Base-by-base conservation (phyloP, 2,888 invertebrate species). In the Neoscelio sp. region DNA sequence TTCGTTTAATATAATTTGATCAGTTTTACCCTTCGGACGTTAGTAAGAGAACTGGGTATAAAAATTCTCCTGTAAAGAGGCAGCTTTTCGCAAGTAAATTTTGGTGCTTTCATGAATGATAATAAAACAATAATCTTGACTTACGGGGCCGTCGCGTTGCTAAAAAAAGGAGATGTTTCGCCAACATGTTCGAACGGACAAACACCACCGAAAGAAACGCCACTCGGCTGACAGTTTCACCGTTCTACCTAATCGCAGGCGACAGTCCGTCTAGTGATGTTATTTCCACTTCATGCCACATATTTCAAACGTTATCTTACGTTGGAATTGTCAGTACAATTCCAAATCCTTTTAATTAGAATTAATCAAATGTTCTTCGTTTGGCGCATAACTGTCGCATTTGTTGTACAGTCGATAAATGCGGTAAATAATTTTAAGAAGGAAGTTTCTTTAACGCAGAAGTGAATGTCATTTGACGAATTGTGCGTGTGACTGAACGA, bases 71-170 rank as follows among this genome's bases (percentile, higher is more conserved):
- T 23, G 23, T 23, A 23, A 23, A n/a, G n/a, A n/a, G n/a, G n/a
- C n/a, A n/a, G n/a, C n/a, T n/a, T n/a, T n/a, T n/a, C n/a, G n/a
- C n/a, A n/a, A n/a, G n/a, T n/a, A n/a, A n/a, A n/a, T n/a, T n/a
- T n/a, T n/a, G n/a, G n/a, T n/a, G n/a, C n/a, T n/a, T n/a, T n/a
- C n/a, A n/a, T 8, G 35, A 20, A 23, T 10, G 12, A 10, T 1
- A 30, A 18, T 35, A 20, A 48, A n/a, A 35, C 1, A 42, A 7
- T 18, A 30, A 30, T 13, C 1, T 5, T 1, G 46, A 90, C 90
- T 90, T 88, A 90, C 90, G 84, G 58, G 88, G 86, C 82, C 87
- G 84, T 79, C 88, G 85, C 70, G 90, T 89, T 71, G 90, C 90
- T 80, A 90, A 80, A 80, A 89, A 90, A 52, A 90, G 86, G 10